Conservation (phyloP, 2,888 invertebrate species). For the Agrotis puta region DNA sequence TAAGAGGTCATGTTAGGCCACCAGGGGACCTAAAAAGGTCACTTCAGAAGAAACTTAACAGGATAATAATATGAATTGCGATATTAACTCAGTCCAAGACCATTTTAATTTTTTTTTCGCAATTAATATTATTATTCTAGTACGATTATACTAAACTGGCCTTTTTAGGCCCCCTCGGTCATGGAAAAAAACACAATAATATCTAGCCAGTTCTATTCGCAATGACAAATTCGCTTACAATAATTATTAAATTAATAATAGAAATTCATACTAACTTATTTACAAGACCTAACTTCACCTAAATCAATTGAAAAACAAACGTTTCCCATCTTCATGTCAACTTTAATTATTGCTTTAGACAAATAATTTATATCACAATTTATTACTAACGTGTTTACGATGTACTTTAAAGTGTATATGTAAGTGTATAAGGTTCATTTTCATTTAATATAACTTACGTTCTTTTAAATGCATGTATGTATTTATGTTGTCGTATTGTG, state of each 20-base stretch:
- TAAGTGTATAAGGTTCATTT: constrained; percentile 37
- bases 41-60: no score
- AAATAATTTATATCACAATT: constrained; percentile 72
- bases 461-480: constrained; percentile 27
- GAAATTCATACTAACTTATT: constrained; percentile 83
- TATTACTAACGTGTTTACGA: constrained; percentile 62
- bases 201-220: constrained; percentile 82
- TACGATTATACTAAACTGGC: no score
- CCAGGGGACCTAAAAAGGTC: no score
- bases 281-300: constrained; percentile 78
- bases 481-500: constrained; percentile 24
- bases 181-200: constrained; percentile 71
- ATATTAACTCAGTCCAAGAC: no score
- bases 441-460: constrained; percentile 38
- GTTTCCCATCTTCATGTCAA: constrained; percentile 75
- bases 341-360: constrained; percentile 74
- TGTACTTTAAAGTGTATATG: constrained; percentile 59
- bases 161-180: constrained; percentile 45
- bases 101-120: no score
- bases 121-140: no score
- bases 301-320: constrained; percentile 71
- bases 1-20: background rate
- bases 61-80: no score
- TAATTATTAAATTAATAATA: constrained; percentile 76
- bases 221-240: constrained; percentile 64